phyloP scores from a whole-genome alignment of 2,888 invertebrate species.

The Ophion ellenae region DNA sequence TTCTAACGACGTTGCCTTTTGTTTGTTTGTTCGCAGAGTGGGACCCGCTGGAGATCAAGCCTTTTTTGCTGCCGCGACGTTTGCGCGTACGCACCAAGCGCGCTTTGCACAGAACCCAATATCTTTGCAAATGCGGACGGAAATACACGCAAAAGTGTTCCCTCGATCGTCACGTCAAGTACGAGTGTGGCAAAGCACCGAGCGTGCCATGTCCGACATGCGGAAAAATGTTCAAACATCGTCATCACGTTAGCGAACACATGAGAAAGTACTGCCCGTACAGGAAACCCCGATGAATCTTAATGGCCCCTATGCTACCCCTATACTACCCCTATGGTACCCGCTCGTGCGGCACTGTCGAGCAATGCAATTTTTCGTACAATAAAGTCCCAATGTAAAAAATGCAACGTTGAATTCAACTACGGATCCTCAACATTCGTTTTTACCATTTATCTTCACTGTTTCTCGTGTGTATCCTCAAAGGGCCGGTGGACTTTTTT shows the following conservation, averaged over 20 bases:
- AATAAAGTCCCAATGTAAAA: not conserved
- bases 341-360: not conserved
- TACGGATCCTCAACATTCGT: no score
- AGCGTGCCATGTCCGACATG: slow-evolving; percentile 81
- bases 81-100: slow-evolving; percentile 25
- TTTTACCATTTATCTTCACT: no score
- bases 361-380: not conserved
- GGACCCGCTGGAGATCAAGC: slow-evolving; percentile 47
- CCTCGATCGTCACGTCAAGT: slow-evolving; percentile 79
- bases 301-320: not conserved
- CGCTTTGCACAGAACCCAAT: slow-evolving; percentile 32
- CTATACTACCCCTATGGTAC: no score
- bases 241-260: slow-evolving; percentile 73
- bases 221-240: slow-evolving; percentile 78
- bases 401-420: not conserved
- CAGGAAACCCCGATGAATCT: slow-evolving; percentile 10
- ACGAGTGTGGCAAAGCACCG: slow-evolving; percentile 82
- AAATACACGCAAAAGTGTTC: slow-evolving; percentile 79
- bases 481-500: no score
- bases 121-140: slow-evolving; percentile 76
- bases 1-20: not conserved
- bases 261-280: slow-evolving; percentile 68
- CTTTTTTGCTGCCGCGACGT: slow-evolving; percentile 8
- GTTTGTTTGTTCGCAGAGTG: slow-evolving; percentile 49
- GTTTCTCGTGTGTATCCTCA: no score